Conservation (phyloP, 2,113 vertebrate genomes). For the Amazona vittata region DNA sequence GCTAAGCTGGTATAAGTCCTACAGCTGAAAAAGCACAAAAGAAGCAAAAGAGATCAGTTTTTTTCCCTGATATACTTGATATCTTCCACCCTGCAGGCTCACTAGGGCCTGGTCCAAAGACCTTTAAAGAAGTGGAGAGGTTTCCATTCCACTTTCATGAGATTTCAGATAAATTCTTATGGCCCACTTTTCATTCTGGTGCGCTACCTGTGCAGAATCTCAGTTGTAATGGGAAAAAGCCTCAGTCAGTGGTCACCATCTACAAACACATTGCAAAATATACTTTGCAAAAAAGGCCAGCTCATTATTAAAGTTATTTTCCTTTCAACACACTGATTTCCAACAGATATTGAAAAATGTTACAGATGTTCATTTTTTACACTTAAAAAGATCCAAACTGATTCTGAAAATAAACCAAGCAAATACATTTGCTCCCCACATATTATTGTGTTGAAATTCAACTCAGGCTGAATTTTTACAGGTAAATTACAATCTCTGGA, state of each 20-base stretch:
- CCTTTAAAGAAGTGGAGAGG: background rate
- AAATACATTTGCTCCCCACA: background rate
- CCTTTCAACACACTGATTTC: background rate
- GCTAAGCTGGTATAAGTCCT: background rate
- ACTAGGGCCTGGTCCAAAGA: background rate
- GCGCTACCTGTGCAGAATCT: background rate
- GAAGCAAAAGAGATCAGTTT: background rate
- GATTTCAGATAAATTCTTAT: background rate
- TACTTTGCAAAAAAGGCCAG: background rate
- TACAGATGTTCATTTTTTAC: background rate
- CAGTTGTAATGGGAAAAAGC: accelerated
- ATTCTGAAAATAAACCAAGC: background rate
- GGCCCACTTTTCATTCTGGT: accelerated
- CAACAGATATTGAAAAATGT: background rate
- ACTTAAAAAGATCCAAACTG: background rate
- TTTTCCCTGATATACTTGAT: background rate
- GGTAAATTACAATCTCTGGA: background rate
- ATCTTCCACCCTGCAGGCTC: background rate
- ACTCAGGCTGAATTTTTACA: background rate
- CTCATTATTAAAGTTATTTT: background rate
- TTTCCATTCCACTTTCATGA: background rate
- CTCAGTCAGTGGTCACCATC: background rate
- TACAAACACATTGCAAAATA: background rate
- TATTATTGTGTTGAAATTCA: background rate
- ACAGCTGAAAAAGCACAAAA: background rate